phyloP scores from a whole-genome alignment of 2,797 vertebrate species.

The Danionella dracula region DNA sequence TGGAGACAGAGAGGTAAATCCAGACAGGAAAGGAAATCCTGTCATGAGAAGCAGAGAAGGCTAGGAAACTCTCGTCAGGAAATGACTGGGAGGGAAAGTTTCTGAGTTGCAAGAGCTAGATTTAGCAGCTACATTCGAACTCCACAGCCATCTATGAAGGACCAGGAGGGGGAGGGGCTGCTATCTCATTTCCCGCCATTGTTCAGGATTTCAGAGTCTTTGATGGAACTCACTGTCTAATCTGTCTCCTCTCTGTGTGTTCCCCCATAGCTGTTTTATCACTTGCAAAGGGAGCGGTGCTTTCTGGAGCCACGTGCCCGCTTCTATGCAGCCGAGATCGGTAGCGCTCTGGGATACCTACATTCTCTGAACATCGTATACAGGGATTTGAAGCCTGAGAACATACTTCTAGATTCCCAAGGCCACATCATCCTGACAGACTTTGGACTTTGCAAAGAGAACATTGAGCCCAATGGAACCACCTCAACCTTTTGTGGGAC shows the following conservation, averaged over 20 bases:
- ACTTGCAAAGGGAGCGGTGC: slow-evolving; percentile 95
- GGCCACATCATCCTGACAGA: slow-evolving; percentile 97
- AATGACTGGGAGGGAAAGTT: slow-evolving; percentile 48
- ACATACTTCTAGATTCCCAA: slow-evolving; percentile 94
- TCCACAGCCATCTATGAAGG: slow-evolving; percentile 49
- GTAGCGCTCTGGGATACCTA: slow-evolving; percentile 94
- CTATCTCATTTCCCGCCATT: slow-evolving; percentile 80
- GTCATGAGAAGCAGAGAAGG: slow-evolving; percentile 48
- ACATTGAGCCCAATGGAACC: slow-evolving; percentile 94
- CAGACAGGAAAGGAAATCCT: slow-evolving; percentile 58
- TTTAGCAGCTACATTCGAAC: slow-evolving; percentile 57
- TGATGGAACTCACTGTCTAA: slow-evolving; percentile 58
- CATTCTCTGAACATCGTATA: slow-evolving; percentile 98
- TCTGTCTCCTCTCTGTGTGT: slow-evolving; percentile 40
- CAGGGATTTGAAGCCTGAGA: slow-evolving; percentile 97
- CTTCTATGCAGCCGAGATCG: slow-evolving; percentile 96
- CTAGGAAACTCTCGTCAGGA: slow-evolving; percentile 64
- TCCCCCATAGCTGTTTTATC: slow-evolving; percentile 88
- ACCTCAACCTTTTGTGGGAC: slow-evolving; percentile 98
- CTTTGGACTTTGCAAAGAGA: slow-evolving; percentile 98
- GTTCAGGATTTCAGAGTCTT: slow-evolving; percentile 67
- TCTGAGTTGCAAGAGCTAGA: slow-evolving; percentile 51
- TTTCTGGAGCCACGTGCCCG: slow-evolving; percentile 94
- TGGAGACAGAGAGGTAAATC: slow-evolving; percentile 25
- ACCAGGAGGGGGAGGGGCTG: slow-evolving; percentile 7